These are phyloP conservation scores for Diadema setosum DNA, from an alignment of 35 echinoderm and acorn worm species.

Conservation along the genomic window DNA sequence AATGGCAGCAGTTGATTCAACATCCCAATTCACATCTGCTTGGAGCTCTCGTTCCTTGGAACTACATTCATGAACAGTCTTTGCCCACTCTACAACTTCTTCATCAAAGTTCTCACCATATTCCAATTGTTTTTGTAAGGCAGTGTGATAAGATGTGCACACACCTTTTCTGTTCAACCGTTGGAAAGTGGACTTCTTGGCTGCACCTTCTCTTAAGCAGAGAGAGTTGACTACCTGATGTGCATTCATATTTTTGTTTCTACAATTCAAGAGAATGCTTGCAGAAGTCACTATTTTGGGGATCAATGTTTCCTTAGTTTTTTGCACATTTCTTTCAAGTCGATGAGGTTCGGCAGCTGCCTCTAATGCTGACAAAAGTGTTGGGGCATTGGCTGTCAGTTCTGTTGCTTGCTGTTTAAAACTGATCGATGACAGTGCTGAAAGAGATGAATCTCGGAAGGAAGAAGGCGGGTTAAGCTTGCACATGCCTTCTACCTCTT, in stretches of 20 bases:
- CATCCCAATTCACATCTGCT: not conserved
- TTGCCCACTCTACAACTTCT: not conserved
- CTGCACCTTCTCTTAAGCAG: not conserved
- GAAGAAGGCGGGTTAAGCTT: not conserved
- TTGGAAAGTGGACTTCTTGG: not conserved
- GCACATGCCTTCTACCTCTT: not conserved
- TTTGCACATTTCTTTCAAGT: not conserved
- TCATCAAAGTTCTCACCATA: not conserved
- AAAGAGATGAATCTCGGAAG: not conserved
- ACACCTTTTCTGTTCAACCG: not conserved
- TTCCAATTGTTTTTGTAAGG: not conserved
- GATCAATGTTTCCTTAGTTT: not conserved
- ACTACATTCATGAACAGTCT: not conserved
- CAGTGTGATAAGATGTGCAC: conserved; percentile 1
- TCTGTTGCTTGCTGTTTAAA: not conserved
- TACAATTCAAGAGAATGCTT: not conserved
- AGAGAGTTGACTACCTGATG: not conserved
- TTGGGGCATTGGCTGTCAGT: not conserved
- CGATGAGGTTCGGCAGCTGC: not conserved
- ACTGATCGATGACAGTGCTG: not conserved
- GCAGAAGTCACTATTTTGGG: not conserved
- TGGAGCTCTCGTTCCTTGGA: not conserved
- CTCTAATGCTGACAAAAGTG: not conserved
- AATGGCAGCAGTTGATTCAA: not conserved
- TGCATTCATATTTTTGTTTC: not conserved